These are phyloP conservation scores for Dendronephthya gigantea DNA, from an alignment of 64 coral and sea anemone genomes.

Conservation along the genomic window DNA sequence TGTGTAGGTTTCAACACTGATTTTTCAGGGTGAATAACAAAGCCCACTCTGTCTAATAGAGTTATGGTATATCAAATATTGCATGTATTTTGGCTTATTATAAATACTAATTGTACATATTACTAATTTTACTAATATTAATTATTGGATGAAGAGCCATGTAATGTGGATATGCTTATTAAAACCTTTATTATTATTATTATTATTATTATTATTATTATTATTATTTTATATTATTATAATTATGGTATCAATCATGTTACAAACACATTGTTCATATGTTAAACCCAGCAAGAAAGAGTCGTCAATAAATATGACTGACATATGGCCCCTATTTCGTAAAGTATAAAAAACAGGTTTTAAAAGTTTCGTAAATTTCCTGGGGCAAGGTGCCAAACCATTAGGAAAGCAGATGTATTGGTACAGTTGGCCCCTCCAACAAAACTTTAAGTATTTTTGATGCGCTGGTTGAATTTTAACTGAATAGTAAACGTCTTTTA, in stretches of 20 bases:
- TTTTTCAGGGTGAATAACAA: background rate
- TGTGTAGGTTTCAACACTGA: no score
- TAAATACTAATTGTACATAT: no score
- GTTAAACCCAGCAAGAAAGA: background rate
- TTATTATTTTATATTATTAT: no score
- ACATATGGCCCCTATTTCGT: background rate
- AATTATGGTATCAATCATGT: background rate
- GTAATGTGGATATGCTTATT: no score
- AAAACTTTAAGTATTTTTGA: background rate
- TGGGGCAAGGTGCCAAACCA: background rate
- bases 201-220: no score
- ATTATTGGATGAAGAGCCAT: no score
- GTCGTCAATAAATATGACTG: background rate
- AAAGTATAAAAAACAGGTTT: background rate
- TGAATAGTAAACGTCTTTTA: background rate
- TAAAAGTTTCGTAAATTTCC: background rate
- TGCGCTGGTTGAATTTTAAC: background rate
- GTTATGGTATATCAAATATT: no score
- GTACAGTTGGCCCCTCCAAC: background rate
- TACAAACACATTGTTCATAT: background rate
- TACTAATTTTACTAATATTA: no score
- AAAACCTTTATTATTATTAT: no score
- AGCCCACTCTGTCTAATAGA: background rate
- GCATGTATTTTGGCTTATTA: no score
- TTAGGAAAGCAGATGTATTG: background rate